These are phyloP conservation scores for Dasysyrphus tricinctus DNA, from an alignment of 2,888 invertebrate genomes.

Conservation along the genomic window DNA sequence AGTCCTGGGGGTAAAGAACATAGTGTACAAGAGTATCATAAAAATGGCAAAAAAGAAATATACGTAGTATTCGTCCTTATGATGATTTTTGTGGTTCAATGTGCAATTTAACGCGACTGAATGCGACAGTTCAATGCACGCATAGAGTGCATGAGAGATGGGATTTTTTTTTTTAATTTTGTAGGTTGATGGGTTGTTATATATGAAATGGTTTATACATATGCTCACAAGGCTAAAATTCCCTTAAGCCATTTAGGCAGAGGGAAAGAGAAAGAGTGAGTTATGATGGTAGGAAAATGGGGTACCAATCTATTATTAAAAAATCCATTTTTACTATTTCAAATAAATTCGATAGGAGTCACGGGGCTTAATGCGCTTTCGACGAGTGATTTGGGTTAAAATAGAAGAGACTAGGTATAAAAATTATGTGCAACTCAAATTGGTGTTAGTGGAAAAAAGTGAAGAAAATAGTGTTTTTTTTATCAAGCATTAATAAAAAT, in stretches of 20 bases:
- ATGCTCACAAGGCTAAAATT: background rate
- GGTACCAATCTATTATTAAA: background rate
- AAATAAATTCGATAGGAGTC: conserved; percentile 13
- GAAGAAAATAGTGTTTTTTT: background rate
- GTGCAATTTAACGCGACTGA: conserved; percentile 55
- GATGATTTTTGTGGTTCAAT: conserved; percentile 67
- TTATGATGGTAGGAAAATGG: too few species aligned
- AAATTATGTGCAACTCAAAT: conserved; percentile 13
- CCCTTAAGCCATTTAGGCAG: conserved; percentile 16
- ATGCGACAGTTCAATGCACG: conserved; percentile 64
- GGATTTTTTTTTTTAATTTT: background rate
- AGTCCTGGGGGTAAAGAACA: conserved; percentile 9
- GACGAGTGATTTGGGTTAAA: conserved; percentile 40
- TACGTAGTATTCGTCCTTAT: conserved; percentile 25
- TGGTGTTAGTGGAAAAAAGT: background rate
- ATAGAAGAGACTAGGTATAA: background rate
- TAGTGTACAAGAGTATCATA: background rate
- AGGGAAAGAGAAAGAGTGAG: background rate
- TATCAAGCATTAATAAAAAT: background rate
- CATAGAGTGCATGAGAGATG: conserved; percentile 5
- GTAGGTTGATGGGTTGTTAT: conserved; percentile 8
- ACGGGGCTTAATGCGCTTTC: conserved; percentile 23
- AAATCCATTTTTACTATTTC: conserved; percentile 12
- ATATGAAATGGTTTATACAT: background rate
- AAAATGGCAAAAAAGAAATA: conserved; percentile 9